Evolutionary conservation across 2,888 invertebrate genomes (phyloP), one percentile per base, ranked within the genome.

Genomic region (Phasia obesa): DNA sequence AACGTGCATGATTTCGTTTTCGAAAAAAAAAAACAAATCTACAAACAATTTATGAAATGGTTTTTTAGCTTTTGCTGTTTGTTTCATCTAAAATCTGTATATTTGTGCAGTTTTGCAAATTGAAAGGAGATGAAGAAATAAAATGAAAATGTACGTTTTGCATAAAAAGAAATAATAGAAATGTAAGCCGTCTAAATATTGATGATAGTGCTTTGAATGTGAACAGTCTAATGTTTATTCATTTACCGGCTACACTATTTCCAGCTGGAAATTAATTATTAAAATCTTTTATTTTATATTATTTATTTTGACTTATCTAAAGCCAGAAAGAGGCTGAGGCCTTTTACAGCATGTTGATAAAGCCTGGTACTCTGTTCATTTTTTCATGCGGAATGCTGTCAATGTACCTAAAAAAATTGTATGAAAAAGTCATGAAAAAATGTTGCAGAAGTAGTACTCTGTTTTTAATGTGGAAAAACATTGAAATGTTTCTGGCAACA

Each of bases 121-220:
- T 42, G 64, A 49, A 71, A 55, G 19, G 55, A 74, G 53, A 79
- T 71, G 67, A 69, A 79, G 65, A 67, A 83, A 83, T 79, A 83
- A 76, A 67, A 79, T 38, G 55, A 62, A 83, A 76, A 79, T 79
- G 70, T 77, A 73, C 71, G 49, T 81, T 75, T 69, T 62, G 57
- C 81, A 75, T 67, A 69, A 76, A 75, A 31, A 64, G 42, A 25
- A 42, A 19, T 25, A 44, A 69, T 35, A 53, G 53, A 59, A 44
- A 62, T 53, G 60, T 60, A 35, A 47, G 64, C 38, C 35, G 35
- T 35, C 31, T 42, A 53, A 57, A 60, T 62, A 4, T n/a, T 57
- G 19, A 17, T 44, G 70, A 15, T 49, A 13, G 57, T 44, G 21
- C 11, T 75, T 31, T 75, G 11, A 13, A 31, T 13, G 31, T 6